Evolutionary conservation across 2,888 invertebrate genomes (phyloP), one percentile per base, ranked within the genome.

Genomic region (Chymomyza procnemis): DNA sequence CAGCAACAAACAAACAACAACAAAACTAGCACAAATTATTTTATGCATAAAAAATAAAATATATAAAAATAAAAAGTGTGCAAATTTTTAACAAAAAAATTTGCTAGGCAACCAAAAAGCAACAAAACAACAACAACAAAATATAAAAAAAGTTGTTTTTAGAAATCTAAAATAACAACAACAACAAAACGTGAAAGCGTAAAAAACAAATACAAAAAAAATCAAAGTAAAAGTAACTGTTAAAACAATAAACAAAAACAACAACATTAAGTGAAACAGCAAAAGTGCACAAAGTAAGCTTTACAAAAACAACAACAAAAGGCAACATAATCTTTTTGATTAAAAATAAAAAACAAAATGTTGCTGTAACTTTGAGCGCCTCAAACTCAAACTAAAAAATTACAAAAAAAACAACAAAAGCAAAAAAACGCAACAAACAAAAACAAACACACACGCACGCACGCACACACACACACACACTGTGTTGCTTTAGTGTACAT

Each of bases 101-200:
- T 81, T 86, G 85, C 81, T 86, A 84, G 58, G 75, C 72, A 75
- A 81, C 84, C 86, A 83, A 81, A 80, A 71, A 73, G 52, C 47
- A 70, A 69, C 22, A 66, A 22, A 50, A 54, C 52, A 67, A 41
- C 26, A 71, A 71, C 68, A 75, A 67, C 22, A 52, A 58, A 8
- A 63, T n/a, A 66, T 16, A 64, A 61, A 64, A 67, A 74, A 59
- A 5, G 61, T 64, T 16, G 62, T 59, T 64, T 67, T 71, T 41
- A 70, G 69, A 16, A 69, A 69, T 26, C 19, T 56, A 16, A 14
- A 47, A 47, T 6, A 48, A 18, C 19, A 26, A 26, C 26, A 26
- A 19, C 21, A 56, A 22, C 26, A 46, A 57, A 71, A 66, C 26
- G 56, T 56, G 61, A 65, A 55, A 64, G 50, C 47, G 61, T 60